phyloP scores from a whole-genome alignment of 2,797 vertebrate species.

The Sebastes nivosus region DNA sequence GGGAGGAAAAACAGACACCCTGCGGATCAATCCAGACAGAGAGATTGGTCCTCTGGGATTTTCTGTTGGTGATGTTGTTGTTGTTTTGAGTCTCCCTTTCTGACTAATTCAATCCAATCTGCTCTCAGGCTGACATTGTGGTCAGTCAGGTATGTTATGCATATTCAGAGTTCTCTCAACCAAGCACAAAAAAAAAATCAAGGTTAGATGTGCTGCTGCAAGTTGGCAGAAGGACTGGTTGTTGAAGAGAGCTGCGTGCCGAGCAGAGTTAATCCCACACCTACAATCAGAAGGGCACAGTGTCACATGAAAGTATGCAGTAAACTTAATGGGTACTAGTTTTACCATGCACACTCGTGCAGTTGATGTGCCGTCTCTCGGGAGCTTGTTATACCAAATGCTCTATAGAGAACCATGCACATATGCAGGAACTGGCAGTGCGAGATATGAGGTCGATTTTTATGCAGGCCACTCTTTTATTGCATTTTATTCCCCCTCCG shows the following conservation, averaged over 20 bases:
- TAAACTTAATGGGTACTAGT: constrained; percentile 44
- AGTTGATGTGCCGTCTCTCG: constrained; percentile 34
- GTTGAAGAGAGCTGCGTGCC: constrained; percentile 12
- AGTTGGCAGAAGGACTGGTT: constrained; percentile 11
- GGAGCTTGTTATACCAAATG: constrained; percentile 53
- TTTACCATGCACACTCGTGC: constrained; percentile 41
- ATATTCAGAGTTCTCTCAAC: constrained; percentile 24
- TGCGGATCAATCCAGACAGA: constrained; percentile 37
- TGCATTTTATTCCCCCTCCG: neutral
- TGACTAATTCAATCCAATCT: constrained; percentile 33
- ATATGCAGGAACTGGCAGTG: constrained; percentile 25
- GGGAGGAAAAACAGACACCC: constrained; percentile 2
- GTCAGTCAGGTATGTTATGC: constrained; percentile 19
- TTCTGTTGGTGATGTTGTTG: constrained; percentile 21
- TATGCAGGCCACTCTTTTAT: constrained; percentile 22
- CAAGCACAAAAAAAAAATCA: neutral
- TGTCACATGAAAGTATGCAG: constrained; percentile 38
- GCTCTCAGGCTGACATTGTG: neutral
- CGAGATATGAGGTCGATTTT: constrained; percentile 50
- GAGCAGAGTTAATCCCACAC: constrained; percentile 36
- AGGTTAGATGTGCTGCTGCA: neutral
- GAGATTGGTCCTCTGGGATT: constrained; percentile 17
- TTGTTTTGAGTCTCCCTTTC: constrained; percentile 25
- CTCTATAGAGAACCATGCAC: constrained; percentile 22
- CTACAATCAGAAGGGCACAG: constrained; percentile 39